Evolutionary conservation across 1,140 invertebrate genomes (phyloP), one percentile per base, ranked within the genome.

Genomic region (Aphidius ervi): DNA sequence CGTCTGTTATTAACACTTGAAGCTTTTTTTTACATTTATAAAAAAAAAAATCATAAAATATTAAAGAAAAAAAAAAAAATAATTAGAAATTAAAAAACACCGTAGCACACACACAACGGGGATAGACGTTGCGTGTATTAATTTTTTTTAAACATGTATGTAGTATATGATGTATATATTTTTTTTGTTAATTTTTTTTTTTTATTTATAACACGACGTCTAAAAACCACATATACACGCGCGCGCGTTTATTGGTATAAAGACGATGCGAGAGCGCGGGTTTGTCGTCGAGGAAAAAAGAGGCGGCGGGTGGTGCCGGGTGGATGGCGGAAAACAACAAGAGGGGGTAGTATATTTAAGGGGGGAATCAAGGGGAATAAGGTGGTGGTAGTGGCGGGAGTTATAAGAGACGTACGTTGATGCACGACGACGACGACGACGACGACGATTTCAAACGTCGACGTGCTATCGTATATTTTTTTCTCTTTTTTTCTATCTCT

Each of bases 181-280:
- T 23, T 31, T 31, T 31, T 31, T 31, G 7, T 46, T 47, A 16
- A 16, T 46, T 56, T 46, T 9, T 56, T 7, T 31, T 6, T 20
- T 45, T 55, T n/a, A n/a, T 43, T 43, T 55, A n/a, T 41, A 42
- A 20, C 40, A 52, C 49, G 49, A 52, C 23, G 23, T 31, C 23
- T 31, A 31, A 52, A 61, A 54, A 62, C 63, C 67, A 66, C 58
- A 46, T 62, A 63, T 62, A 58, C 63, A 58, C 55, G 56, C 64
- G 66, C 64, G 64, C 64, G 65, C 66, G 63, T 54, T 61, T 63
- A 63, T 54, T 16, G 45, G 37, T 41, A 10, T 9, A 42, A 54
- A 50, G 50, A 54, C 53, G 55, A 56, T 48, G 40, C 23, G 23
- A 31, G 23, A 31, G 23, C 23, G 23, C 23, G 23, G 23, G 23